These are phyloP conservation scores for Epinotia nisella DNA, from an alignment of 2,888 invertebrate genomes.

Conservation along the genomic window DNA sequence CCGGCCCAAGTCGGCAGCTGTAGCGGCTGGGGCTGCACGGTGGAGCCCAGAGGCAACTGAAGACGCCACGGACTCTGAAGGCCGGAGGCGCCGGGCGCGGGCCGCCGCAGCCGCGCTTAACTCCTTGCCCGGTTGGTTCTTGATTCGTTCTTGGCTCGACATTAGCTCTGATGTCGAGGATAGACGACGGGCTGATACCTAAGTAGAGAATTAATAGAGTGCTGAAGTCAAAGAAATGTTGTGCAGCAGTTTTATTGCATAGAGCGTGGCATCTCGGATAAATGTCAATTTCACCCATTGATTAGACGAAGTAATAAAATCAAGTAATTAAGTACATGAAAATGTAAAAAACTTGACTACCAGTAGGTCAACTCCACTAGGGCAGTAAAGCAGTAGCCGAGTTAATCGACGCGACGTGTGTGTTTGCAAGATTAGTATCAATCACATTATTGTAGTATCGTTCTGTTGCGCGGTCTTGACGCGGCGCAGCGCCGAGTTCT, in stretches of 20 bases:
- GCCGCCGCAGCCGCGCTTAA: slow-evolving; percentile 86
- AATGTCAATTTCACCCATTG: no score
- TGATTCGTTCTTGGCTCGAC: slow-evolving; percentile 93
- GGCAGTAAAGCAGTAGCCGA: no score
- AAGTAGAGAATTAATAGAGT: not conserved
- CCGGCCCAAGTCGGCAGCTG: slow-evolving; percentile 89
- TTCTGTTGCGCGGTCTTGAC: not conserved
- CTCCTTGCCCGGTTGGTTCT: slow-evolving; percentile 87
- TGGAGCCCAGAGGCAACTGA: slow-evolving; percentile 95
- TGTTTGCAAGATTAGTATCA: no score
- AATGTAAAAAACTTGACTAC: no score
- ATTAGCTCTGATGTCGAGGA: slow-evolving; percentile 92
- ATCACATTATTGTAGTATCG: not conserved
- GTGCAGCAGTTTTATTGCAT: not conserved
- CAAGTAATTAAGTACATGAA: no score
- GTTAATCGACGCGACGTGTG: no score
- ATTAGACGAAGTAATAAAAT: no score
- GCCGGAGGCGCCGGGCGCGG: slow-evolving; percentile 89
- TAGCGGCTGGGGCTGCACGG: slow-evolving; percentile 74
- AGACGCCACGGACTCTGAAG: slow-evolving; percentile 95
- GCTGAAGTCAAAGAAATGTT: no score
- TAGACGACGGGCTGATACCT: slow-evolving; percentile 90
- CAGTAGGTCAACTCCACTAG: no score
- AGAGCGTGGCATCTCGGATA: no score
- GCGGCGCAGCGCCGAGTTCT: not conserved